Evolutionary conservation across 2,797 vertebrate species (phyloP).

Genomic region (Uromys caudimaculatus): DNA sequence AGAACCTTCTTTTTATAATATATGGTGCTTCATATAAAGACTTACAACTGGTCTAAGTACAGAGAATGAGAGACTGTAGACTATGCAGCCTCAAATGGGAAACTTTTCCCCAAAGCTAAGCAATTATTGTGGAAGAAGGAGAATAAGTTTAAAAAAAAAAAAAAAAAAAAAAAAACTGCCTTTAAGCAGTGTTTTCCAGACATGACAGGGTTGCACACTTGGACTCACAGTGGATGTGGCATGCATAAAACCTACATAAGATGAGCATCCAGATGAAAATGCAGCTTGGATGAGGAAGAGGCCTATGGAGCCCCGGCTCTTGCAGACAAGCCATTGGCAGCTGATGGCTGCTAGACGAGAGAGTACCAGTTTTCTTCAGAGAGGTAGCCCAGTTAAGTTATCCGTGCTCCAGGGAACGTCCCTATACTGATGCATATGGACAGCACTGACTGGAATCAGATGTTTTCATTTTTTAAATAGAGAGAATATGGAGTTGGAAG

Average conservation of each 20-base stretch:
- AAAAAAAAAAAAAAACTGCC: neutral
- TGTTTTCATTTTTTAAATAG: neutral
- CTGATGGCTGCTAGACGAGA: too few species aligned
- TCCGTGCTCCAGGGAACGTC: neutral
- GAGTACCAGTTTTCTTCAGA: neutral
- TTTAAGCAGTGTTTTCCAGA: neutral
- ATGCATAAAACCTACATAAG: neutral
- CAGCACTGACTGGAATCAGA: neutral
- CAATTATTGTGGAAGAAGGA: neutral
- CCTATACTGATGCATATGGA: neutral
- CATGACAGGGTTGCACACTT: neutral
- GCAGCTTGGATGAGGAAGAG: neutral
- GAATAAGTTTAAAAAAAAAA: neutral
- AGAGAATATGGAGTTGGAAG: neutral
- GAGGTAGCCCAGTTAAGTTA: neutral
- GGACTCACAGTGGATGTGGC: neutral
- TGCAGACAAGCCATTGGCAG: neutral
- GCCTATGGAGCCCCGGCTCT: neutral
- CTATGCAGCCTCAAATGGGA: neutral
- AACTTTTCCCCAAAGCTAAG: neutral
- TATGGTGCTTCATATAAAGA: neutral
- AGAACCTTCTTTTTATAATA: neutral
- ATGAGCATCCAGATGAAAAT: neutral
- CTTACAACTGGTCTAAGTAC: neutral
- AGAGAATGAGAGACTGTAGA: neutral